These are phyloP conservation scores for Emydoidea blandingii DNA, from an alignment of 2,797 vertebrate species.

Conservation along the genomic window DNA sequence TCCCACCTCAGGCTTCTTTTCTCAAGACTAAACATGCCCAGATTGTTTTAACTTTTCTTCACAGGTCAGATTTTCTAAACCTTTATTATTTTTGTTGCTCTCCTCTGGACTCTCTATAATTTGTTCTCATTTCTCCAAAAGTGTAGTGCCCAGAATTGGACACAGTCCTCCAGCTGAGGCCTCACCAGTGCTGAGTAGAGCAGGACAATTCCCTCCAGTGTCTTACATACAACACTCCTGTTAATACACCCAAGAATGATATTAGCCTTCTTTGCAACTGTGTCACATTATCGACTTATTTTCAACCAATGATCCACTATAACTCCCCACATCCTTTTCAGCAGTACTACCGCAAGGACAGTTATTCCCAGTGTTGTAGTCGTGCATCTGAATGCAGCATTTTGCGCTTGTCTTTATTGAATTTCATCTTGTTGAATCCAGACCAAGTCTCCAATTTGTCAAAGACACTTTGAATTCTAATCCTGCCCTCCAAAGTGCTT, in stretches of 20 bases:
- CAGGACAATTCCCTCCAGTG: neutral
- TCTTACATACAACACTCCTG: neutral
- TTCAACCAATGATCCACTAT: no score
- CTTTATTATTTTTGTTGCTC: neutral
- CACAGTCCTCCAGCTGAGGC: neutral
- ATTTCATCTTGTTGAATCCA: neutral
- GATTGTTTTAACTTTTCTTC: neutral
- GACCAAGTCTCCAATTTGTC: neutral
- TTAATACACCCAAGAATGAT: neutral
- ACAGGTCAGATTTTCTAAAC: neutral
- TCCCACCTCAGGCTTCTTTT: neutral
- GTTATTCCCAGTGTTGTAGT: neutral
- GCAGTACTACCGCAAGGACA: neutral
- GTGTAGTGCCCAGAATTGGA: neutral
- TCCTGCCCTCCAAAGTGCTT: neutral
- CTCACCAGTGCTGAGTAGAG: neutral
- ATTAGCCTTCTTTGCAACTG: neutral
- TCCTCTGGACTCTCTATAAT: neutral
- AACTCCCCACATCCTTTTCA: neutral
- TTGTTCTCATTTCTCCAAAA: neutral
- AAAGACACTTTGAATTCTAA: neutral
- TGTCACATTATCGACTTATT: neutral
- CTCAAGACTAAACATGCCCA: neutral
- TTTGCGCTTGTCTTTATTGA: neutral
- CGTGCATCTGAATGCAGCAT: neutral